Base-by-base conservation (phyloP, 2,113 vertebrate species). In the Petroica traversi region DNA sequence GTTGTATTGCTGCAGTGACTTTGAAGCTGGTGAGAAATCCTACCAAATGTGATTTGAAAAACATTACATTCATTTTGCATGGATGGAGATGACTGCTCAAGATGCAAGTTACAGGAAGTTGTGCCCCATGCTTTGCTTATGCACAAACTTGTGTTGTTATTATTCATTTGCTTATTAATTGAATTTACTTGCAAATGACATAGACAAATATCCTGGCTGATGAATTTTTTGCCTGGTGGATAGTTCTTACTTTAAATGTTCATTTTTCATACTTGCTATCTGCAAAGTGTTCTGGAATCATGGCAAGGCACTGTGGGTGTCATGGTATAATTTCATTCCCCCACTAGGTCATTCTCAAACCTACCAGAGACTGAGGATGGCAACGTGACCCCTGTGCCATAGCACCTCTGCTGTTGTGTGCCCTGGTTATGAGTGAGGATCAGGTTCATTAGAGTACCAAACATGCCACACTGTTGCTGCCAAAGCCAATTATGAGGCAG, bases 111-210 rank as follows among this genome's bases (percentile, higher is more conserved):
- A 28, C 31, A 48, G 62, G 52, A 59, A 63, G 71, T 43, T 45
- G n/a, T 64, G 4, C 31, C 52, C 25, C 3, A 3, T 20, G 14
- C 36, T 75, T 82, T 59, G 14, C 54, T 68, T 45, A 33, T 19
- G 19, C 25, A 64, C 28, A 66, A 29, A 51, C 11, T 46, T 45
- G 3, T 16, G 11, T 41, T 52, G 49, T 74, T 88, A 24, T 74
- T 84, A 71, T 46, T 76, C 52, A 69, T 77, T 77, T 86, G 6
- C 46, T 85, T 81, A 41, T 73, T 91, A 41, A 57, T 26, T 84
- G 19, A 78, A 84, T 91, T 93, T 48, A 64, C 31, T 68, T 81
- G 33, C 14, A 73, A 96, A 68, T 82, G 15, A 22, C 52, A 66
- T 41, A 82, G 76, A 40, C 48, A 78, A 91, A 91, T 84, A 67